Evolutionary conservation across 1,140 invertebrate species (phyloP).

Genomic region (Maconellicoccus hirsutus): DNA sequence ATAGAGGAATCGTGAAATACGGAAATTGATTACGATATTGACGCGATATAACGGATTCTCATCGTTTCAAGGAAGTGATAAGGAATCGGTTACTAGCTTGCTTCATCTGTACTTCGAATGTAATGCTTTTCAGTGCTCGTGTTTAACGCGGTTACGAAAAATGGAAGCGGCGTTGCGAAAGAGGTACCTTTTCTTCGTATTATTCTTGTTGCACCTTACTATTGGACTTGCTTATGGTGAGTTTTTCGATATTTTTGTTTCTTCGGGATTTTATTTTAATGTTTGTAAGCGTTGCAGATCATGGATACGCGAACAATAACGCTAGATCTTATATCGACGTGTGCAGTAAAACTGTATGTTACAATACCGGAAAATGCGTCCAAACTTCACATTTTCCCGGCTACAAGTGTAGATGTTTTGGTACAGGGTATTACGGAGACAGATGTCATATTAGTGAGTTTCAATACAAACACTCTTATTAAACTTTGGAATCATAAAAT

Average conservation of each 20-base stretch:
- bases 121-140: conserved; percentile 1
- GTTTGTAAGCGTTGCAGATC: too few species aligned
- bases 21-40: too few species aligned
- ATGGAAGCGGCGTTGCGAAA: conserved; percentile 24
- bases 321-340: conserved; percentile 36
- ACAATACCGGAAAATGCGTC: conserved; percentile 50
- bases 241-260: not conserved
- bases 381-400: conserved; percentile 53
- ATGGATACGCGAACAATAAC: not conserved
- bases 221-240: not conserved
- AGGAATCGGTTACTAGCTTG: not conserved
- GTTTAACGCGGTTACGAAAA: conserved; percentile 7
- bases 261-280: not conserved
- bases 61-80: too few species aligned
- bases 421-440: conserved; percentile 55
- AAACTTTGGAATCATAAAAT: too few species aligned
- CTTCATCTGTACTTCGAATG: not conserved
- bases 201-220: not conserved
- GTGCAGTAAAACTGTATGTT: conserved; percentile 47
- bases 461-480: not conserved
- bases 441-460: conserved; percentile 39
- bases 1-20: too few species aligned
- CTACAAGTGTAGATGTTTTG: conserved; percentile 57
- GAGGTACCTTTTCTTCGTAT: not conserved
- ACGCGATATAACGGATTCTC: too few species aligned